phyloP scores from a whole-genome alignment of 2,888 invertebrate genomes.

The Apotomis turbidana region DNA sequence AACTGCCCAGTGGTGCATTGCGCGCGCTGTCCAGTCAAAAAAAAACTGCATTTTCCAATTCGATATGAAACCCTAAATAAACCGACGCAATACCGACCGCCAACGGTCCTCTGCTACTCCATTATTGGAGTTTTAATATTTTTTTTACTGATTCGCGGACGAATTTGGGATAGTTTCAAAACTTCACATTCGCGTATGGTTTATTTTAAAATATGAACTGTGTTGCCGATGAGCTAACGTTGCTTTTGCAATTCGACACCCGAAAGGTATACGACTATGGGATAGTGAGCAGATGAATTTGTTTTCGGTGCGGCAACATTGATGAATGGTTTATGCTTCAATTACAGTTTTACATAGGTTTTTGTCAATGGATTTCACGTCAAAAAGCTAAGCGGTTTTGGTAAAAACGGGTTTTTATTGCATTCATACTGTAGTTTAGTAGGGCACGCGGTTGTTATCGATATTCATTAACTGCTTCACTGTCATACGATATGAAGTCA shows the following conservation, averaged over 20 bases:
- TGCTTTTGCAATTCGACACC: background rate
- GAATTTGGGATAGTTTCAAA: constrained; percentile 4
- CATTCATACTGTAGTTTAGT: background rate
- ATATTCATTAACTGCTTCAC: too few species aligned
- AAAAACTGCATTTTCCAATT: constrained; percentile 17
- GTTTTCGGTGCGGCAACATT: constrained; percentile 25
- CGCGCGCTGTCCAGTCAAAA: constrained; percentile 9
- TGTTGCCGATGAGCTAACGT: background rate
- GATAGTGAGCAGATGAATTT: background rate
- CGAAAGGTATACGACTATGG: background rate
- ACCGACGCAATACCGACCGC: constrained; percentile 30
- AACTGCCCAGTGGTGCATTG: constrained; percentile 19
- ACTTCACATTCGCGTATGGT: background rate
- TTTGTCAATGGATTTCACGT: constrained; percentile 13
- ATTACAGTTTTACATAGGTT: constrained; percentile 33
- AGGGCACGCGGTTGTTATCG: too few species aligned
- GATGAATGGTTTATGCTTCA: constrained; percentile 39
- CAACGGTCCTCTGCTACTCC: constrained; percentile 22
- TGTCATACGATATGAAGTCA: too few species aligned
- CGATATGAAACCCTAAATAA: constrained; percentile 40
- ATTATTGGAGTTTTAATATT: constrained; percentile 36
- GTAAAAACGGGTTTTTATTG: constrained; percentile 1
- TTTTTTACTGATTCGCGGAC: constrained; percentile 22
- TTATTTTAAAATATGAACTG: background rate
- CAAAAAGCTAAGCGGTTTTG: constrained; percentile 11